Percentiles rank a stretch among this genome's conserved stretches.
phyloP scores from a whole-genome alignment of 1,140 invertebrate genomes.

The Pollicipes pollicipes region DNA sequence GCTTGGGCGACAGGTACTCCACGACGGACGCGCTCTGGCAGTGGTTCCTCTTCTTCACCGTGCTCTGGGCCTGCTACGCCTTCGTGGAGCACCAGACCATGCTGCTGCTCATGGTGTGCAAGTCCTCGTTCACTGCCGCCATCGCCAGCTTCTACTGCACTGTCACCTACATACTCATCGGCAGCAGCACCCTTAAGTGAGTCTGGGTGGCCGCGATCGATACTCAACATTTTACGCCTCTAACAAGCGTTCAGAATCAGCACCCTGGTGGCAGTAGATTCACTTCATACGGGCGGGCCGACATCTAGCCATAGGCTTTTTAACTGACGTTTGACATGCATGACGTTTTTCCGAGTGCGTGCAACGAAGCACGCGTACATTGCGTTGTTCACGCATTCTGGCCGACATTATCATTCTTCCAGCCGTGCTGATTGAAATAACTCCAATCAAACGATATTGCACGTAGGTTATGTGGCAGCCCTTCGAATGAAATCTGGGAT shows the following conservation, averaged over 20 bases:
- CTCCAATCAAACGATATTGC: too few relatives aligned
- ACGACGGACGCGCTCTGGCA: background rate
- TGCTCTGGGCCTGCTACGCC: slow-evolving; percentile 37
- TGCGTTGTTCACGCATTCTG: too few relatives aligned
- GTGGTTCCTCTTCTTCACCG: slow-evolving; percentile 38
- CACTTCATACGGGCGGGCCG: background rate
- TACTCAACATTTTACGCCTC: too few relatives aligned
- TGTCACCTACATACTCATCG: slow-evolving; percentile 46
- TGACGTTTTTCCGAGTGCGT: background rate
- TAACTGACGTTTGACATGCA: background rate
- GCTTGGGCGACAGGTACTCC: slow-evolving; percentile 24
- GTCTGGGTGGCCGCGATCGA: too few relatives aligned
- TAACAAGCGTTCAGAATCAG: too few relatives aligned
- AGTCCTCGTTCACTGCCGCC: slow-evolving; percentile 51
- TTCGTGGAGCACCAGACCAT: slow-evolving; percentile 69
- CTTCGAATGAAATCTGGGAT: too few relatives aligned
- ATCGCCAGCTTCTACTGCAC: slow-evolving; percentile 55
- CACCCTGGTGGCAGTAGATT: background rate
- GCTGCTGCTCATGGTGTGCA: slow-evolving; percentile 58
- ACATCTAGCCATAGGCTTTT: background rate
- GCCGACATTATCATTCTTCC: too few relatives aligned
- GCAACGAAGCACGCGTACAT: too few relatives aligned
- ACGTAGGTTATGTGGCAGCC: too few relatives aligned
- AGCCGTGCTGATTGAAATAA: too few relatives aligned
- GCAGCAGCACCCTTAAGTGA: slow-evolving; percentile 60